Evolutionary conservation across 2,888 invertebrate genomes (phyloP).

Genomic region (Epistrophe grossulariae): DNA sequence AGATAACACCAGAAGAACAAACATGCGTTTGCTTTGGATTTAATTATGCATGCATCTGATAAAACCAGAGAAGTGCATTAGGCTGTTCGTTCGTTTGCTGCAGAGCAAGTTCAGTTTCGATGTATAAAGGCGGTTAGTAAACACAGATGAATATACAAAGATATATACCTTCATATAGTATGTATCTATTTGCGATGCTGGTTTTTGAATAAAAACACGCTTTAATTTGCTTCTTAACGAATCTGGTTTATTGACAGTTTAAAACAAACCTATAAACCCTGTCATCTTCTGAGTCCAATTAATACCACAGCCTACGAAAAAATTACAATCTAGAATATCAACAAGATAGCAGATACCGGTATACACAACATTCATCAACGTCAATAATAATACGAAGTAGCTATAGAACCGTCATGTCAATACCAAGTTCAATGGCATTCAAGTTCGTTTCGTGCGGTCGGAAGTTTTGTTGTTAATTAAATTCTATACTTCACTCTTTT

Average conservation of each 20-base stretch:
- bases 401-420: constrained; percentile 21
- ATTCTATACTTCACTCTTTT: constrained; percentile 30
- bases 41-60: constrained; percentile 77
- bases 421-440: constrained; percentile 73
- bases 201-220: constrained; percentile 21
- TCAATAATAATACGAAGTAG: constrained; percentile 36
- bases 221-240: constrained; percentile 27
- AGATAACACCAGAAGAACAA: constrained; percentile 68
- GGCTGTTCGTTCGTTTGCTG: constrained; percentile 36
- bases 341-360: constrained; percentile 29
- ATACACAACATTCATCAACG: constrained; percentile 36
- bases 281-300: constrained; percentile 64
- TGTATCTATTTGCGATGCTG: background rate
- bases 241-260: constrained; percentile 65
- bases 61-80: constrained; percentile 68
- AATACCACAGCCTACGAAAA: constrained; percentile 47
- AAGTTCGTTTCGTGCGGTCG: constrained; percentile 48
- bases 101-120: constrained; percentile 40
- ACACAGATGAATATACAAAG: constrained; percentile 11
- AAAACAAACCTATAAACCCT: constrained; percentile 27
- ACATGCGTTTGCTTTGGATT: constrained; percentile 65
- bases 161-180: constrained; percentile 18
- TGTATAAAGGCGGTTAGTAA: constrained; percentile 2
- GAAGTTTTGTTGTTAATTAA: constrained; percentile 50
- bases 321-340: constrained; percentile 58